These are phyloP conservation scores for Tachyglossus aculeatus DNA, from an alignment of 2,797 vertebrate genomes.

Conservation along the genomic window DNA sequence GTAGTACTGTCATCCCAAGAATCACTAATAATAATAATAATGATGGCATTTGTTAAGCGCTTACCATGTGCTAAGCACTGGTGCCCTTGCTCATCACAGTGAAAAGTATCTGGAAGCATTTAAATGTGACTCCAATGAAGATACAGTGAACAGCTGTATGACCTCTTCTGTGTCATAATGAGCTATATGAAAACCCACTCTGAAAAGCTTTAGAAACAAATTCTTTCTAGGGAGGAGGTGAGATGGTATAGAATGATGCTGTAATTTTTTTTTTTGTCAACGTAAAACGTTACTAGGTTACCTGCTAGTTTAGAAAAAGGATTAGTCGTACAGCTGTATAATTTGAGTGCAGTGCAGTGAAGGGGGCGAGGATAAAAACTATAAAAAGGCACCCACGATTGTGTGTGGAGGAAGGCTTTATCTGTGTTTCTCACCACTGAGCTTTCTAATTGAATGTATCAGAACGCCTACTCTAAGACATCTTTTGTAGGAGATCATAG, in stretches of 20 bases:
- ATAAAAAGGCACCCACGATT: not conserved
- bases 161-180: too few relatives aligned
- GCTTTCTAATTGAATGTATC: not conserved
- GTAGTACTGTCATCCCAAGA: accelerated
- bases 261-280: not conserved
- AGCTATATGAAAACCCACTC: slow-evolving; percentile 15
- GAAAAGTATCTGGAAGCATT: not conserved
- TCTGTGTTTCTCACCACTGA: not conserved
- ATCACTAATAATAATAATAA: not conserved
- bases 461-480: not conserved
- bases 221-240: not conserved
- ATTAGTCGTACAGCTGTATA: not conserved
- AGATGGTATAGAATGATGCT: not conserved
- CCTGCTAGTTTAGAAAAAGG: not conserved
- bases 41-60: not conserved
- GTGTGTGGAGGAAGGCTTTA: not conserved
- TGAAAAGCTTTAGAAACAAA: not conserved
- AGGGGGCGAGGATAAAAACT: not conserved
- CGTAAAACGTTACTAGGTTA: not conserved
- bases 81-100: not conserved
- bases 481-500: not conserved
- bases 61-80: not conserved
- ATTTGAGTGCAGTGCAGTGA: not conserved
- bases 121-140: slow-evolving; percentile 8
- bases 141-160: not conserved